Base-by-base conservation (phyloP, 2,888 invertebrate species). In the Oxycera nigricornis region DNA sequence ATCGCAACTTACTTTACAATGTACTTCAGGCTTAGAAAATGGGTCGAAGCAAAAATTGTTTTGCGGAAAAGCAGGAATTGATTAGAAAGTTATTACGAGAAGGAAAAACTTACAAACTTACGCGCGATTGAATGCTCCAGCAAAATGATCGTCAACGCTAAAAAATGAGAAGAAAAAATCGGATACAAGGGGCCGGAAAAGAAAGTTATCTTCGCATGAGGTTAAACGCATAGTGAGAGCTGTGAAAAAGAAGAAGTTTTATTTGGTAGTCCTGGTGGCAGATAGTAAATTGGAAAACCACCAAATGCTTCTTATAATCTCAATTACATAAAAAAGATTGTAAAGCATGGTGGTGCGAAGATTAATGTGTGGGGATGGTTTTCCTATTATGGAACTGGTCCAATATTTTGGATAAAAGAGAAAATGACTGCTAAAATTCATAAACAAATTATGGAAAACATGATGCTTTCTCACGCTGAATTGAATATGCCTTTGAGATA, bases 401-500 rank as follows among this genome's bases (percentile, higher is more conserved):
- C 77, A 7, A 77, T 78, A 41, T 67, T 75, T 46, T 50, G 72
- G 59, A 76, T 77, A 14, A 52, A 77, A 41, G 59, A 67, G 26
- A 78, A 73, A 73, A 79, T 78, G 77, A 76, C 76, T 46, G 72
- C 74, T 46, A 1, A 76, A 59, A 41, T 74, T 20, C 79, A 77
- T 72, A 73, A 68, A 24, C 50, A 75, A 30, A 77, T 79, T 28
- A 46, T 78, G 11, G 61, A 77, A 68, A 70, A 76, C 35, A 67
- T 76, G n/a, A n/a, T n/a, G 35, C 11, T 35, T 35, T 75, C 76
- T 39, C 74, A 76, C 65, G 74, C 74, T n/a, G 72, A 74, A 31
- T 57, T 73, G n/a, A 70, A 77, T 65, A 77, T 77, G 77, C 75
- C 78, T 24, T 39, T 77, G 41, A 73, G 57, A 73, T 78, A 75